Base-by-base conservation (phyloP, 2,113 vertebrate genomes). In the Seriola rivoliana region DNA sequence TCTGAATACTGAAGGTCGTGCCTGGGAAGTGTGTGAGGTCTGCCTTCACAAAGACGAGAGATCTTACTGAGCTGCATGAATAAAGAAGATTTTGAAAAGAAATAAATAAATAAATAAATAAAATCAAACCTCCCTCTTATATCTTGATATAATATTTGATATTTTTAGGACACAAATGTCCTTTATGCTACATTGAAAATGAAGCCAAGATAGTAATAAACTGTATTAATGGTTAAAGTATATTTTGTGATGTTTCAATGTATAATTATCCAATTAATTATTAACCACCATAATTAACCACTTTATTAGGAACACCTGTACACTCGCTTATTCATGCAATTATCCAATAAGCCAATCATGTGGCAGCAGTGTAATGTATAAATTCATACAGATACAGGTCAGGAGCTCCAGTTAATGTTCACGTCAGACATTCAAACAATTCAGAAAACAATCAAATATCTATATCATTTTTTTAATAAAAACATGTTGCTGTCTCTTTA, bases 1-100 rank as follows among this genome's bases (percentile, higher is more conserved):
- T 62, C 76, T 55, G 38, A 72, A 66, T 44, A 9, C 0, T 80
- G 59, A 75, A 83, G 80, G 80, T 82, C 71, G 73, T 65, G 42
- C 50, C 59, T 78, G 38, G 58, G 46, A 42, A 74, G 36, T 44
- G 55, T 81, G 38, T 66, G 52, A 48, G 70, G 36, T 25, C 71
- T 42, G 52, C 11, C 42, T 59, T 62, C 36, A 75, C 50, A 69
- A 48, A 68, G 57, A 71, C 40, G 25, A 68, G 3, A 29, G 58
- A 17, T 21, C 9, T 10, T 48, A 23, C 36, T 74, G 12, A 5
- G 29, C n/a, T 38, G 6, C n/a, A 54, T 19, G 32, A 66, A 81
- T 57, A 68, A 60, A 63, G 12, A 4, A 16, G 2, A 44, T 25
- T 7, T 25, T 46, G 16, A 69, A 60, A 67, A 9, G 5, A 8